Evolutionary conservation across 2,888 invertebrate genomes (phyloP), one percentile per base, ranked within the genome.

Genomic region (Stegophylla sp.): DNA sequence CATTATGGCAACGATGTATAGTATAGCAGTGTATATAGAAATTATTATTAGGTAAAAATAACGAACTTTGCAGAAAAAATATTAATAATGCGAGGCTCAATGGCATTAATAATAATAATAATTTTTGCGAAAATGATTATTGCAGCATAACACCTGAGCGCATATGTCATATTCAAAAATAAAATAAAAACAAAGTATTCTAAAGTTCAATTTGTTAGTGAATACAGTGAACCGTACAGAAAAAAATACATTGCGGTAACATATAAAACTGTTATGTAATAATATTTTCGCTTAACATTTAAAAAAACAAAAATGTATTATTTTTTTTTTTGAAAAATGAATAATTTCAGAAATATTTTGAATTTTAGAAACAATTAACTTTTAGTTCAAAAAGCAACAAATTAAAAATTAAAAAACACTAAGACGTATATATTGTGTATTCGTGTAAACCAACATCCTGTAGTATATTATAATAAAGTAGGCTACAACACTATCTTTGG

Each of bases 161-260:
- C 34, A 53, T 71, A 71, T 26, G 20, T 71, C 53, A 23, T 34
- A 34, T 34, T 34, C 7, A 20, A 53, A 71, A 20, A 66, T 9
- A 23, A n/a, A 51, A 69, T 13, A 26, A 20, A 34, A 34, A 53
- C 13, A 41, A 20, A 43, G 59, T 59, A 73, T 43, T n/a, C 20
- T 10, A 59, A 73, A 73, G 72, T 72, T 72, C 43, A 59, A 43
- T 72, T 72, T 23, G 72, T 73, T 73, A 59, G 72, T 73, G 34
- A 64, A 34, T 20, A 20, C 34, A 34, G 23, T 20, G 10, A 41
- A 72, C 28, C 28, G 17, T 7, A 7, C 17, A 34, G 15, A 71
- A 41, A 53, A 15, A 51, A 34, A 34, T 9, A 67, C 15, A 48
- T 71, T 4, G 4, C 17, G 10, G 48, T 48, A 67, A 23, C 48